Evolutionary conservation across 2,113 vertebrate species (phyloP), one percentile per base, ranked within the genome.

Genomic region (Lasiurus borealis): DNA sequence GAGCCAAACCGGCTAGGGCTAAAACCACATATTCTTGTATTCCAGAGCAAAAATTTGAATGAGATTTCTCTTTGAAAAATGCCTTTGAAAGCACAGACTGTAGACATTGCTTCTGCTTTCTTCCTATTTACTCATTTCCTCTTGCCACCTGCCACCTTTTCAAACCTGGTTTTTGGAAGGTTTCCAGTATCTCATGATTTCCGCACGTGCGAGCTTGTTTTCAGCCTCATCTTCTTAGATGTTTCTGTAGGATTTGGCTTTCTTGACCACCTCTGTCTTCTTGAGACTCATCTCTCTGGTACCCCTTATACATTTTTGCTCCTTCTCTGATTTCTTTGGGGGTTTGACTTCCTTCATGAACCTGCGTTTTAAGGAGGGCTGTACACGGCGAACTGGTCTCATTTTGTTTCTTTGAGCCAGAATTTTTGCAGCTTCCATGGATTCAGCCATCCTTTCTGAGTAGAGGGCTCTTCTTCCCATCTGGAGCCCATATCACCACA

Each of bases 341-440:
- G 21, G 36, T n/a, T 71, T 89, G 23, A 68, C 27, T 64, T 93
- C 46, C 27, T 84, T 88, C 34, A 40, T 6, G 19, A 75, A 46
- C 27, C 8, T 64, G 13, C 1, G 18, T 95, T 95, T 91, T 1
- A 5, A 23, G 77, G 29, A 81, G 5, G 34, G 10, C 27, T 62
- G 0, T 77, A 19, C 8, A 57, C 2, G 27, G 52, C 15, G 27
- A 90, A 36, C 52, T 77, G 50, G 73, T 82, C 36, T 68, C 31
- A 3, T 85, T 85, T 83, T 85, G 54, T 92, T 92, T 89, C 85
- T 85, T 90, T 90, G 80, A 40, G 27, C 77, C 40, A 77, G 75
- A 77, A 83, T 83, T 36, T 66, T 68, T 90, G 31, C 9, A 68
- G 11, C 52, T 73, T 83, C 46, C 48, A 6, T 27, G 76, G 36